phyloP scores from a whole-genome alignment of 2,113 vertebrate species.

The Dasyurus viverrinus region DNA sequence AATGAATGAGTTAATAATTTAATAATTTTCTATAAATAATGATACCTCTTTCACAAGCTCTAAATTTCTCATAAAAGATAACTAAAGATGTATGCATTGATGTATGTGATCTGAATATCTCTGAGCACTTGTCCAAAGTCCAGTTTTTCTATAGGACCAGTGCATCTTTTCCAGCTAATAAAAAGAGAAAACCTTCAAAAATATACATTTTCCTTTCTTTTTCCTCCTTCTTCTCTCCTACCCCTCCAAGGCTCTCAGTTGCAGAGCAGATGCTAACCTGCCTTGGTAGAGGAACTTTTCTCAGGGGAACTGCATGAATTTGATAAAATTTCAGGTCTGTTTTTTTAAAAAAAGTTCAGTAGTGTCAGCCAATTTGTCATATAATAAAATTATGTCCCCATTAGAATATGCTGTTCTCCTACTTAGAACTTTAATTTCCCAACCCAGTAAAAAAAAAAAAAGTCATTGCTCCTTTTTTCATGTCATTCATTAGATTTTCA shows the following conservation, averaged over 20 bases:
- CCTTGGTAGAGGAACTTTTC: background rate
- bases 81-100: background rate
- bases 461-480: slow-evolving; percentile 15
- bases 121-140: background rate
- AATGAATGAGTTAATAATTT: background rate
- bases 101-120: background rate
- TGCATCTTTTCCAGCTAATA: background rate
- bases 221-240: background rate
- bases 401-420: background rate
- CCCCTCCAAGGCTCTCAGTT: background rate
- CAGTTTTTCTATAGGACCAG: background rate
- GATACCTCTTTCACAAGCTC: background rate
- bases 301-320: background rate
- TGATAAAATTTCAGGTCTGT: background rate
- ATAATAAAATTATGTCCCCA: background rate
- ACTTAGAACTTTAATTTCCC: slow-evolving; percentile 15
- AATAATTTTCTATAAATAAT: background rate
- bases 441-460: background rate
- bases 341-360: background rate
- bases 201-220: background rate
- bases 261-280: background rate
- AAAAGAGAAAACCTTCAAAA: background rate
- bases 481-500: background rate
- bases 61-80: background rate
- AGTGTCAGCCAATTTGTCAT: background rate